Evolutionary conservation across 2,888 invertebrate genomes (phyloP).

Genomic region (Drosophila lutescens): DNA sequence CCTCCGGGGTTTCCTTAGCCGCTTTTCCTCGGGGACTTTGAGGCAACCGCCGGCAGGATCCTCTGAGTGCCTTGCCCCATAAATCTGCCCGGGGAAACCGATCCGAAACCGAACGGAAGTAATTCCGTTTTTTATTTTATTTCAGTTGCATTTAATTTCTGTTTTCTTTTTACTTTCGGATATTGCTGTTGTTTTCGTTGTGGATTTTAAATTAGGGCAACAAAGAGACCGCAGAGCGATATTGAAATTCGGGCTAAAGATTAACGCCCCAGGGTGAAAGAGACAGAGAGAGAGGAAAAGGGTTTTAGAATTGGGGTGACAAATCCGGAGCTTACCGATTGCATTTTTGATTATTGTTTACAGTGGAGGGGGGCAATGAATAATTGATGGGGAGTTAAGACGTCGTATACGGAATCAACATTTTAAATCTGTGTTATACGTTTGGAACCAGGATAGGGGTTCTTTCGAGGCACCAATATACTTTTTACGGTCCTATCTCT

Average conservation of each 20-base stretch:
- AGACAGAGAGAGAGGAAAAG: slow-evolving; percentile 2
- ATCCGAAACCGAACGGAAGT: slow-evolving; percentile 54
- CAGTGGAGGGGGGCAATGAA: slow-evolving; percentile 2
- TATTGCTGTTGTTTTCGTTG: slow-evolving; percentile 17
- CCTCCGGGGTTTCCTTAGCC: background rate
- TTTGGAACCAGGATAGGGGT: background rate
- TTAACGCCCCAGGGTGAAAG: slow-evolving; percentile 42
- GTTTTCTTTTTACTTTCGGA: slow-evolving; percentile 22
- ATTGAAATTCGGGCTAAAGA: slow-evolving; percentile 49
- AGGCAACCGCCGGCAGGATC: slow-evolving; percentile 46
- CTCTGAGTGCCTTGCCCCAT: slow-evolving; percentile 38
- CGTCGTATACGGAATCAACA: background rate
- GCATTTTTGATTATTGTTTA: slow-evolving; percentile 42
- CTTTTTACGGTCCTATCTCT: no score
- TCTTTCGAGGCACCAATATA: no score
- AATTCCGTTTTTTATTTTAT: slow-evolving; percentile 55
- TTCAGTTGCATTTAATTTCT: slow-evolving; percentile 41
- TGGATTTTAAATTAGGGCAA: slow-evolving; percentile 70
- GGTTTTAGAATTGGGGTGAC: slow-evolving; percentile 59
- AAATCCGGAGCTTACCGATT: slow-evolving; percentile 45
- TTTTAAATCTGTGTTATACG: background rate
- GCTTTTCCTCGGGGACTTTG: slow-evolving; percentile 45
- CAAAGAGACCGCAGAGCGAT: slow-evolving; percentile 62
- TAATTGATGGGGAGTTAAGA: slow-evolving; percentile 21
- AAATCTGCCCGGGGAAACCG: slow-evolving; percentile 46